Evolutionary conservation across 2,888 invertebrate species (phyloP).

Genomic region (Drosophila kokeensis): DNA sequence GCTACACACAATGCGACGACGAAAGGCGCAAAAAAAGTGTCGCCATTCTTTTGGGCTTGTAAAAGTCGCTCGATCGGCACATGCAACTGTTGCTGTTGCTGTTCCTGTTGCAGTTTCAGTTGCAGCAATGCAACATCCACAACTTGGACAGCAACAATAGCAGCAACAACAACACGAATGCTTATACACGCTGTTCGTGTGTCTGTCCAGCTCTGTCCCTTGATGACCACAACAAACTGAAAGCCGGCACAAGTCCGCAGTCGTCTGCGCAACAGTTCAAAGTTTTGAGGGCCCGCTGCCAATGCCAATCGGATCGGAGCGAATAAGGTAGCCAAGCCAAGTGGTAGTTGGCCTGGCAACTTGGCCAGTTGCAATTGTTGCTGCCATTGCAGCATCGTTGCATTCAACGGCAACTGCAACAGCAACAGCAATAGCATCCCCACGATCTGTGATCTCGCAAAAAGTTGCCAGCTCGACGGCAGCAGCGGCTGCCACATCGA

Average conservation of each 20-base stretch:
- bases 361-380: conserved; percentile 39
- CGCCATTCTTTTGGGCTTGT: conserved; percentile 65
- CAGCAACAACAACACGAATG: conserved; percentile 56
- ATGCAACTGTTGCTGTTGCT: conserved; percentile 53
- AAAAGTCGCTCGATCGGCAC: conserved; percentile 58
- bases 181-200: conserved; percentile 47
- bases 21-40: conserved; percentile 71
- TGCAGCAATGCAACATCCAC: conserved; percentile 23
- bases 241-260: conserved; percentile 84
- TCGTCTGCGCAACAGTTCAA: conserved; percentile 81
- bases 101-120: conserved; percentile 35
- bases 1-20: conserved; percentile 55
- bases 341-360: conserved; percentile 13
- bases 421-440: conserved; percentile 30
- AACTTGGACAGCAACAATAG: conserved; percentile 9
- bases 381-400: conserved; percentile 31
- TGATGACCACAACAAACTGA: conserved; percentile 79
- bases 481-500: conserved; percentile 62
- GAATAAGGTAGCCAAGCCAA: conserved; percentile 60
- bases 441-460: conserved; percentile 58
- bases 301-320: conserved; percentile 67
- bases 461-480: conserved; percentile 61
- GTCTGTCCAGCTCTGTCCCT: conserved; percentile 55
- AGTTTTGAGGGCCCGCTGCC: conserved; percentile 82
- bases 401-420: conserved; percentile 21